Percentiles rank a stretch among this genome's conserved stretches.
Conservation (phyloP, 92 coral and sea anemone genomes). For the Umimayanthus kanabou region DNA sequence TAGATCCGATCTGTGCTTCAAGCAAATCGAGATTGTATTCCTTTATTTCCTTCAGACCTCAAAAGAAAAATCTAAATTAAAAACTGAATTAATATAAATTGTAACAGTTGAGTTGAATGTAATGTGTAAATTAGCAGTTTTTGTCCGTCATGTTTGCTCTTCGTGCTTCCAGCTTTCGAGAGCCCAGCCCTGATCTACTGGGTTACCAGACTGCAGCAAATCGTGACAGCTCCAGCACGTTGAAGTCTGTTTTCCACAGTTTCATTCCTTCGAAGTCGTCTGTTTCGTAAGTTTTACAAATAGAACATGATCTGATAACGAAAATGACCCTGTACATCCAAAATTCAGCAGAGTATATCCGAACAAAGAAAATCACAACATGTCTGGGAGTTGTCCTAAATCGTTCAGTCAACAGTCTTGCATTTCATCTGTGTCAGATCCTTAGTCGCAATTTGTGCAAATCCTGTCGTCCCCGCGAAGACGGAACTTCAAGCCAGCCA, state of each 20-base stretch:
- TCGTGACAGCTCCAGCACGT: not conserved
- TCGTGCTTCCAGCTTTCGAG: not conserved
- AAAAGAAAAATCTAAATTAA: not conserved
- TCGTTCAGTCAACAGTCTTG: conserved; percentile 1
- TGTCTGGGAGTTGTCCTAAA: conserved; percentile 1
- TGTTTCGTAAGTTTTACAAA: not conserved
- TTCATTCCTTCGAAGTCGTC: not conserved
- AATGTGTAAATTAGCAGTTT: not conserved
- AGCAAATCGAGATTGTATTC: not conserved
- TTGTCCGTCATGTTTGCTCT: not conserved
- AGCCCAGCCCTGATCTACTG: not conserved
- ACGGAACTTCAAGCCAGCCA: conserved; percentile 62
- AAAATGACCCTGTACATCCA: not conserved
- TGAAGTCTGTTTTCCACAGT: conserved; percentile 2
- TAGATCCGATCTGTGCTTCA: not conserved
- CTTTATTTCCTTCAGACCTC: not conserved
- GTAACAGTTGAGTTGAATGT: not conserved
- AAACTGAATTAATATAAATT: not conserved
- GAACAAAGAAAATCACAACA: conserved; percentile 17
- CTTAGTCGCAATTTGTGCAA: conserved; percentile 52
- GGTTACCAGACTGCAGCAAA: not conserved
- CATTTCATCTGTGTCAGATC: not conserved
- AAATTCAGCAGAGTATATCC: not conserved
- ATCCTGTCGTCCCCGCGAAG: conserved; percentile 55
- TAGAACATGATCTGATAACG: not conserved